Percentiles rank a stretch among this genome's conserved stretches.
phyloP scores from a whole-genome alignment of 2,888 invertebrate genomes.

The Maniola hyperantus region DNA sequence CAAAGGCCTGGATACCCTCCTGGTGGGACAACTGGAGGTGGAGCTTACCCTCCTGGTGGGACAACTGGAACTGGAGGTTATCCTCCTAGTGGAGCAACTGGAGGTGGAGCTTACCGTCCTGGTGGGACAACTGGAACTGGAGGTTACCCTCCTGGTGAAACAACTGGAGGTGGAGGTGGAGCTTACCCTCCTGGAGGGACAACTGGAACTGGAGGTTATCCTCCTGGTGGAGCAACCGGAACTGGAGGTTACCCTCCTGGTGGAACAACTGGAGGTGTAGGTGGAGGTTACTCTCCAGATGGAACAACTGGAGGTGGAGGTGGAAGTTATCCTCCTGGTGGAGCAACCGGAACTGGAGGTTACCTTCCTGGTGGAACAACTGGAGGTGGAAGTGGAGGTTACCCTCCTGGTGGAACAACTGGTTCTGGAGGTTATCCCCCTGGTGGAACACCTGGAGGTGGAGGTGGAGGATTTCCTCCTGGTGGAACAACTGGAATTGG shows the following conservation, averaged over 20 bases:
- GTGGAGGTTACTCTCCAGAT: not conserved
- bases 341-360: not conserved
- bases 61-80: not conserved
- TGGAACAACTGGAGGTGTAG: slow-evolving; percentile 4
- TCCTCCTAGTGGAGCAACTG: slow-evolving; percentile 6
- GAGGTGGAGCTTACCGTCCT: not conserved
- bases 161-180: slow-evolving; percentile 3
- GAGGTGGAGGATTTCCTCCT: not conserved
- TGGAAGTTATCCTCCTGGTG: not conserved
- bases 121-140: not conserved
- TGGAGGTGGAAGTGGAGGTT: not conserved
- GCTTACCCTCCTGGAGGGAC: slow-evolving; percentile 20
- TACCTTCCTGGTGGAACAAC: not conserved
- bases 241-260: slow-evolving; percentile 16
- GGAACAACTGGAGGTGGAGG: not conserved
- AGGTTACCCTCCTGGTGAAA: slow-evolving; percentile 1
- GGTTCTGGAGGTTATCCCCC: not conserved
- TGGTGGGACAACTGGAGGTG: not conserved
- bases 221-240: slow-evolving; percentile 23
- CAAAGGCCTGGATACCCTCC: slow-evolving; percentile 25
- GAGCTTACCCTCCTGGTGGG: not conserved
- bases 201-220: slow-evolving; percentile 21
- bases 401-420: not conserved
- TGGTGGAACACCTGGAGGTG: not conserved
- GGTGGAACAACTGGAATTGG: slow-evolving; percentile 7